Evolutionary conservation across 2,797 vertebrate genomes (phyloP).

Genomic region (Mormyrops boulengeri): DNA sequence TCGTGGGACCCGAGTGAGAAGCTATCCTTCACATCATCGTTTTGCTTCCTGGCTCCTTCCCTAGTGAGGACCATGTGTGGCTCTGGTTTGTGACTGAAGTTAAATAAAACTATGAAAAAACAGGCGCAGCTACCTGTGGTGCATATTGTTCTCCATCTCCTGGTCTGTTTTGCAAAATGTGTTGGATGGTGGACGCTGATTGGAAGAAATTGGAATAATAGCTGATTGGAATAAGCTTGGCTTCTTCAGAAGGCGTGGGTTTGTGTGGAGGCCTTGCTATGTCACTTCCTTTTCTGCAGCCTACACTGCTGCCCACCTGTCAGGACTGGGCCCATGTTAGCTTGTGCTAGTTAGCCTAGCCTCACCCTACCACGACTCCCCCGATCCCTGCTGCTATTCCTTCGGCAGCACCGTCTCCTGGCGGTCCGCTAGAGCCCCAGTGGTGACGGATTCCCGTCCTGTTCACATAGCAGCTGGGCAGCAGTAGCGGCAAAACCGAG

Average conservation of each 20-base stretch:
- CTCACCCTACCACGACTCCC: background rate
- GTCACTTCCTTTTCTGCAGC: background rate
- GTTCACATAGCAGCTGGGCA: background rate
- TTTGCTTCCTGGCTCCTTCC: background rate
- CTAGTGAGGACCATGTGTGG: background rate
- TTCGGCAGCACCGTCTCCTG: background rate
- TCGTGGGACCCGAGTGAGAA: background rate
- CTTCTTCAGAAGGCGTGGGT: background rate
- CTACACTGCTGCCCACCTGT: background rate
- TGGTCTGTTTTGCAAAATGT: background rate
- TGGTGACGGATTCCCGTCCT: background rate
- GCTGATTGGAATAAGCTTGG: background rate
- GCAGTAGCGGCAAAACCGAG: background rate
- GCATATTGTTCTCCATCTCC: background rate
- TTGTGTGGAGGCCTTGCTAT: background rate
- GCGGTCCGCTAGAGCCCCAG: background rate
- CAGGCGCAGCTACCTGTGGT: background rate
- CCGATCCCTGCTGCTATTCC: background rate
- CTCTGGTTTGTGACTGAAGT: background rate
- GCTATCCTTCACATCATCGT: background rate
- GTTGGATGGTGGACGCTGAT: background rate
- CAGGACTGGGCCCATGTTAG: background rate
- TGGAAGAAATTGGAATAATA: too few relatives aligned
- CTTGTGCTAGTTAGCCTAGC: background rate
- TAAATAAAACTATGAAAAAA: background rate